Conservation (phyloP, 2,888 invertebrate species). For the Morpho helenor region DNA sequence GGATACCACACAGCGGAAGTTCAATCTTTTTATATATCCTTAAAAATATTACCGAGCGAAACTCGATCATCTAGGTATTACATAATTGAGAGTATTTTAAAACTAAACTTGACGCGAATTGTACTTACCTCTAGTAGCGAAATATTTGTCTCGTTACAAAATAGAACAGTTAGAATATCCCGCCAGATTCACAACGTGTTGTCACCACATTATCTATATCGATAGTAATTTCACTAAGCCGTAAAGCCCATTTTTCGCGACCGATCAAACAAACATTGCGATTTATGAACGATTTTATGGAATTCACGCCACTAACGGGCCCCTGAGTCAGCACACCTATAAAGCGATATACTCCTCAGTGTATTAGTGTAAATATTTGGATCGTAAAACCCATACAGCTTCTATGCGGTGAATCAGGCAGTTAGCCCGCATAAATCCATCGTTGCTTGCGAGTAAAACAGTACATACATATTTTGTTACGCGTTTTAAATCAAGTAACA, state of each 20-base stretch:
- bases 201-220: constrained; percentile 8
- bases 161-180: too few relatives aligned
- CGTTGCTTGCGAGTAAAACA: constrained; percentile 57
- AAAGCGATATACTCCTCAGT: constrained; percentile 33
- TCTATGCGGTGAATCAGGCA: constrained; percentile 55
- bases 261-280: constrained; percentile 33
- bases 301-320: constrained; percentile 22
- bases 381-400: constrained; percentile 46
- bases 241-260: constrained; percentile 27
- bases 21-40: too few relatives aligned
- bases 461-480: constrained; percentile 69
- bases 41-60: too few relatives aligned
- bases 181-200: background rate
- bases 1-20: too few relatives aligned
- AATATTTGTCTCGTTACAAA: too few relatives aligned
- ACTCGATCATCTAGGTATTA: too few relatives aligned
- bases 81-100: too few relatives aligned
- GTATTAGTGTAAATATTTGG: constrained; percentile 55
- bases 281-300: constrained; percentile 32
- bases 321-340: constrained; percentile 30
- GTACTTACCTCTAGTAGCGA: too few relatives aligned
- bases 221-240: constrained; percentile 13
- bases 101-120: too few relatives aligned
- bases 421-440: constrained; percentile 65
- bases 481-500: constrained; percentile 63